These are phyloP conservation scores for Arnoldichthys spilopterus DNA, from an alignment of 2,797 vertebrate species.

Conservation along the genomic window DNA sequence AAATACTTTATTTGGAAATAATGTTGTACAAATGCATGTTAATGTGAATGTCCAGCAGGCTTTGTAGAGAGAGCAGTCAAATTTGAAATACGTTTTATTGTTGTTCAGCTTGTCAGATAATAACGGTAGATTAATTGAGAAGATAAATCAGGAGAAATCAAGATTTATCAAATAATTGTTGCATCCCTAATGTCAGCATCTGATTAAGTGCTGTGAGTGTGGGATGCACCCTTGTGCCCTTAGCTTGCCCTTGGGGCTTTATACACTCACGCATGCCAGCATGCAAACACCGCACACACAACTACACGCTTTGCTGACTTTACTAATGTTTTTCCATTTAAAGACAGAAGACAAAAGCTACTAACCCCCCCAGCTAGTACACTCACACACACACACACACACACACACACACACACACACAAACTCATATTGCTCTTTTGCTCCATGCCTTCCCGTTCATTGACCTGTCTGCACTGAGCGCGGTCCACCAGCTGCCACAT, in stretches of 20 bases:
- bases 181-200: neutral
- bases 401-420: conserved; percentile 39
- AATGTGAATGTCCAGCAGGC: too few relatives aligned
- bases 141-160: neutral
- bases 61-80: too few relatives aligned
- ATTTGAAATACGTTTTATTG: too few relatives aligned
- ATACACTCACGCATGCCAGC: conserved; percentile 19
- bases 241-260: conserved; percentile 33
- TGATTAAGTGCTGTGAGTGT: neutral
- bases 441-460: conserved; percentile 49
- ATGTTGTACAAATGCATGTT: too few relatives aligned
- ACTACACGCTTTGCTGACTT: conserved; percentile 48
- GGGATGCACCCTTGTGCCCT: conserved; percentile 8
- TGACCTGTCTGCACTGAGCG: conserved; percentile 62
- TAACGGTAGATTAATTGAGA: too few relatives aligned
- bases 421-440: conserved; percentile 40
- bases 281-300: conserved; percentile 17
- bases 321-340: conserved; percentile 65
- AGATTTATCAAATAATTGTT: neutral
- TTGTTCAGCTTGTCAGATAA: too few relatives aligned
- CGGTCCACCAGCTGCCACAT: conserved; percentile 74
- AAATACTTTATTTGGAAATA: too few relatives aligned
- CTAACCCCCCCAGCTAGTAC: conserved; percentile 29
- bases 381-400: conserved; percentile 30
- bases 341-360: conserved; percentile 70